phyloP scores from a whole-genome alignment of 2,888 invertebrate species.

The Trissolcus brochymenae region DNA sequence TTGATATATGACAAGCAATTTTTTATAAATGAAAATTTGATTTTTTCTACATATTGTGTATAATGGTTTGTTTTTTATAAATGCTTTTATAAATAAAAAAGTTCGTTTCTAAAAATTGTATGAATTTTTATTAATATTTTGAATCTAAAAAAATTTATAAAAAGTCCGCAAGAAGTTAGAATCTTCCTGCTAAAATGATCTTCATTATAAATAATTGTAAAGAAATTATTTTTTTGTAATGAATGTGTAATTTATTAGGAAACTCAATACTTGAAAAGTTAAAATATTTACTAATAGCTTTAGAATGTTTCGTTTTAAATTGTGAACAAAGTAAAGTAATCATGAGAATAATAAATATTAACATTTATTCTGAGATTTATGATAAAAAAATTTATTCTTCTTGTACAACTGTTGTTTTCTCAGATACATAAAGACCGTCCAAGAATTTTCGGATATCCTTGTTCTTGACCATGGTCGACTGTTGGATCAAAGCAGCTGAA shows the following conservation, averaged over 20 bases:
- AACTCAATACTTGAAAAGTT: neutral
- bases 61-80: too few species aligned
- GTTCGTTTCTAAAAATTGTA: too few species aligned
- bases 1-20: too few species aligned
- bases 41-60: too few species aligned
- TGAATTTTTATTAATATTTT: too few species aligned
- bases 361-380: slow-evolving; percentile 8
- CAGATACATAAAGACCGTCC: slow-evolving; percentile 99
- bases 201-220: neutral
- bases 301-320: neutral
- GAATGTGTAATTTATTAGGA: neutral
- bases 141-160: too few species aligned
- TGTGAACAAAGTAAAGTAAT: slow-evolving; percentile 1
- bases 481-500: slow-evolving; percentile 97
- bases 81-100: too few species aligned
- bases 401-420: slow-evolving; percentile 95
- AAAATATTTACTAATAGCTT: neutral
- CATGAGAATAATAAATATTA: slow-evolving; percentile 7
- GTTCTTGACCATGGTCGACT: slow-evolving; percentile 98
- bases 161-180: too few species aligned
- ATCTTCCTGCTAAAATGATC: neutral
- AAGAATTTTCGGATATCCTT: slow-evolving; percentile 99
- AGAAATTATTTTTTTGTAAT: neutral
- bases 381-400: slow-evolving; percentile 76
- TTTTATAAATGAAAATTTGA: too few species aligned